Evolutionary conservation across 2,888 invertebrate genomes (phyloP).

Genomic region (Archaeoteleia sp.): DNA sequence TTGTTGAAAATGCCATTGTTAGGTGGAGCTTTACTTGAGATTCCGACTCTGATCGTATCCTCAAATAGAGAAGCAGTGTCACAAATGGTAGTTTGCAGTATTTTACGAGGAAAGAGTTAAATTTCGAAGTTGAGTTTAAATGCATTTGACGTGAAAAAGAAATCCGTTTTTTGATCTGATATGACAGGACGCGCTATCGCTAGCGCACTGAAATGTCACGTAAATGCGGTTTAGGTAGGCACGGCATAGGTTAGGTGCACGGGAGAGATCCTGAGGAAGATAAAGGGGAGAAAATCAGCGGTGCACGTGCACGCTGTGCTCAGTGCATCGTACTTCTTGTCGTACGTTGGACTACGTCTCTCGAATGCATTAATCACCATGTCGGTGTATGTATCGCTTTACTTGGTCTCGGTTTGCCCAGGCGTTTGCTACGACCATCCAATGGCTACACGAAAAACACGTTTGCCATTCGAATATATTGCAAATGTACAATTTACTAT

Average conservation of each 20-base stretch:
- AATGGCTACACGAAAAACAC: slow-evolving; percentile 35
- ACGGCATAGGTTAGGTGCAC: slow-evolving; percentile 50
- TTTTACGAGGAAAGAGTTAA: neutral
- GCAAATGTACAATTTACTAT: slow-evolving; percentile 37
- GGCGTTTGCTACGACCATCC: slow-evolving; percentile 35
- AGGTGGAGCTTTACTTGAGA: too few species aligned
- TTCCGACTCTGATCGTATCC: too few species aligned
- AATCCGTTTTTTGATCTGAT: slow-evolving; percentile 44
- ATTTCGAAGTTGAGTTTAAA: slow-evolving; percentile 12
- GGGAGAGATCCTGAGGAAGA: slow-evolving; percentile 61
- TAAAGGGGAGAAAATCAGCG: slow-evolving; percentile 70
- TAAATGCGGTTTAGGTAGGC: slow-evolving; percentile 45
- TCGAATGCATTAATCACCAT: slow-evolving; percentile 71
- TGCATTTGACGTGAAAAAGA: slow-evolving; percentile 5
- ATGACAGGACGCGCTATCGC: slow-evolving; percentile 54
- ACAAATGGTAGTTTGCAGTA: neutral
- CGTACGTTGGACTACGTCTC: slow-evolving; percentile 61
- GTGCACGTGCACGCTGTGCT: slow-evolving; percentile 67
- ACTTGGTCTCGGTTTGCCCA: slow-evolving; percentile 47
- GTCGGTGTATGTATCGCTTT: slow-evolving; percentile 49
- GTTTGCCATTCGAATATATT: slow-evolving; percentile 35
- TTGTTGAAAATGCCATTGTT: too few species aligned
- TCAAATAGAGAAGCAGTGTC: neutral
- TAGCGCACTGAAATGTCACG: slow-evolving; percentile 54
- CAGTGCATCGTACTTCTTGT: slow-evolving; percentile 61